A percentile compares a stretch with the other conserved stretches of the same genome.
Evolutionary conservation across 2,888 invertebrate genomes (phyloP).

Genomic region (Cosmia trapezina): DNA sequence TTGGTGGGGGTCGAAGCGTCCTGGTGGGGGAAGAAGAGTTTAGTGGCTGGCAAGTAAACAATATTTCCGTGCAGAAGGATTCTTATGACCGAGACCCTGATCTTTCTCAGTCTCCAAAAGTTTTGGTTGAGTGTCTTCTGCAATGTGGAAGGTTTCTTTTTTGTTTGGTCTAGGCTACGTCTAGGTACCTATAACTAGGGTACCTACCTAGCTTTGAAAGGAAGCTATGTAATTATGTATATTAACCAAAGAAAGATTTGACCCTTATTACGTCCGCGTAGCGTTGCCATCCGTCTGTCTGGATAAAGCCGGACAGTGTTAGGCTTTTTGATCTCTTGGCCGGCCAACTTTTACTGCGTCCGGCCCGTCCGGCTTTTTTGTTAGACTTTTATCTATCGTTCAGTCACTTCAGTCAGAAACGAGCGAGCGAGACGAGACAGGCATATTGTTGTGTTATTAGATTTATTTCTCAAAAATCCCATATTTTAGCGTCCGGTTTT

Average conservation of each 20-base stretch:
- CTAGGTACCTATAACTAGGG: not conserved
- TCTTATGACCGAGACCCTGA: not conserved
- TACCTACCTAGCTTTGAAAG: not conserved
- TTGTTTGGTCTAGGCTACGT: not conserved
- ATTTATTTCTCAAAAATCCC: too few relatives aligned
- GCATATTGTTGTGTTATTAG: too few relatives aligned
- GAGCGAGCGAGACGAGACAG: too few relatives aligned
- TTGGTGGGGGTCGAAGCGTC: constrained; percentile 94
- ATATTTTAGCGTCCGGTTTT: too few relatives aligned
- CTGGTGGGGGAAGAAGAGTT: constrained; percentile 73
- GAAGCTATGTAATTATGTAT: not conserved
- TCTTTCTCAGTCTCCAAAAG: not conserved
- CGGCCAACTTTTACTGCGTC: too few relatives aligned
- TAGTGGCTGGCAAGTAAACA: not conserved
- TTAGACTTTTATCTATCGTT: too few relatives aligned
- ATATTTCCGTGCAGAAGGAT: not conserved
- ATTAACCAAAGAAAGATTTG: not conserved
- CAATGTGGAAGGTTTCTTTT: not conserved
- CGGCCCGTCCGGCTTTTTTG: too few relatives aligned
- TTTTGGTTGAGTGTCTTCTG: not conserved
- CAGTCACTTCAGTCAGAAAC: too few relatives aligned
- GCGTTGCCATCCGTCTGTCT: too few relatives aligned
- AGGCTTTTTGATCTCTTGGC: too few relatives aligned
- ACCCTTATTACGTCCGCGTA: not conserved
- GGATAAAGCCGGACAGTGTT: too few relatives aligned